Conservation (phyloP, 2,113 vertebrate genomes). For the Thunnus maccoyii region DNA sequence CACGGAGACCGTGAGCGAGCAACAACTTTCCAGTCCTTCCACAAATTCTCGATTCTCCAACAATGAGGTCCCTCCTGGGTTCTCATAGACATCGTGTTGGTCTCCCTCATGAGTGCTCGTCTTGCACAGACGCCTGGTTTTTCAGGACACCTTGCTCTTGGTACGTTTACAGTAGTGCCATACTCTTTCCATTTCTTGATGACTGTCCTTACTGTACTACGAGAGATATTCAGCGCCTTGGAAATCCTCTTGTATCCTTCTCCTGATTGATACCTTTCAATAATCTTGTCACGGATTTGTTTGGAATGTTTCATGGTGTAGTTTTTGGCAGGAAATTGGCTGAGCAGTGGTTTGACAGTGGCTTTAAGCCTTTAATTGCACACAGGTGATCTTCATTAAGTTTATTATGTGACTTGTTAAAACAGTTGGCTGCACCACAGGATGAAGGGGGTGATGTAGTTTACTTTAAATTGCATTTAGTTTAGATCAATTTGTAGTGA, state of each 20-base stretch:
- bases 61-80: too few relatives aligned
- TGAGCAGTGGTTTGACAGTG: too few relatives aligned
- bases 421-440: too few relatives aligned
- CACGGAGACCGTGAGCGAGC: background rate
- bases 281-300: background rate
- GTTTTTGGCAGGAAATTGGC: too few relatives aligned
- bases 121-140: background rate
- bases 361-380: background rate
- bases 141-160: rapidly evolving
- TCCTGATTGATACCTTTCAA: background rate
- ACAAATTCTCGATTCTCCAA: background rate
- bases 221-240: background rate
- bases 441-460: too few relatives aligned
- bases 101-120: too few relatives aligned
- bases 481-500: background rate
- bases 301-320: too few relatives aligned
- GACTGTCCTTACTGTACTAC: background rate
- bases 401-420: background rate
- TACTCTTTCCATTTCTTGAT: background rate
- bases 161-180: background rate
- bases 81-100: too few relatives aligned
- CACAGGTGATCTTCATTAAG: background rate
- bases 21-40: background rate
- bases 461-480: too few relatives aligned
- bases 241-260: slow-evolving; percentile 8